Evolutionary conservation across 2,797 vertebrate genomes (phyloP), one percentile per base, ranked within the genome.

Genomic region (Acanthiza pusilla): DNA sequence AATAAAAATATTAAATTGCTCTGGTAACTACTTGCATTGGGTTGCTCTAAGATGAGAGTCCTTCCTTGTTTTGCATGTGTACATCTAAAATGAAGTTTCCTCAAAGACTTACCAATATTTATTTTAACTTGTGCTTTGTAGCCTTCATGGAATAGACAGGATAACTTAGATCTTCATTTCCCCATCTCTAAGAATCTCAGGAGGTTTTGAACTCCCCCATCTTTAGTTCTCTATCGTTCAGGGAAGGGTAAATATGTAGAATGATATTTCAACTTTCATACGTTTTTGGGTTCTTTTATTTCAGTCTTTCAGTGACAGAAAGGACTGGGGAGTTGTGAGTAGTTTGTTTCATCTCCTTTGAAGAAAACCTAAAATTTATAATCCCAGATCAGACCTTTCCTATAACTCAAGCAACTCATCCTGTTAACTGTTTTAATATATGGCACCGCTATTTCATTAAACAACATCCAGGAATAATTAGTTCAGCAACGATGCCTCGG

Each of bases 391-490:
- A 97, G 97, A 97, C 98, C 97, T 98, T 97, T 96, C 96, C 97
- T 97, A 97, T 98, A 98, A 97, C 96, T 98, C 97, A 97, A 29
- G 30, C 94, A 97, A 97, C 97, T 98, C 98, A 97, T 98, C 98
- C 97, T 97, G 97, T 97, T 98, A 97, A 95, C 96, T 94, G 96
- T 96, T 94, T 97, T 98, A 97, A 98, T 98, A 97, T 98, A 97
- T 97, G 96, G 97, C 97, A 97, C 96, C 13, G 62, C 97, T 97
- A 93, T 98, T 98, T 98, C 98, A 98, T 98, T 98, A 98, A 97
- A 97, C 97, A 97, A 97, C 98, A 98, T 98, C 97, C 97, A 98
- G 98, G 98, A 98, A 98, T 98, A 98, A 98, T 98, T 98, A 98
- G 97, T 98, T 97, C 97, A 97, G 98, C 98, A 97, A 97, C 96